Conservation (phyloP, 2,113 vertebrate species). For the Lynx canadensis region DNA sequence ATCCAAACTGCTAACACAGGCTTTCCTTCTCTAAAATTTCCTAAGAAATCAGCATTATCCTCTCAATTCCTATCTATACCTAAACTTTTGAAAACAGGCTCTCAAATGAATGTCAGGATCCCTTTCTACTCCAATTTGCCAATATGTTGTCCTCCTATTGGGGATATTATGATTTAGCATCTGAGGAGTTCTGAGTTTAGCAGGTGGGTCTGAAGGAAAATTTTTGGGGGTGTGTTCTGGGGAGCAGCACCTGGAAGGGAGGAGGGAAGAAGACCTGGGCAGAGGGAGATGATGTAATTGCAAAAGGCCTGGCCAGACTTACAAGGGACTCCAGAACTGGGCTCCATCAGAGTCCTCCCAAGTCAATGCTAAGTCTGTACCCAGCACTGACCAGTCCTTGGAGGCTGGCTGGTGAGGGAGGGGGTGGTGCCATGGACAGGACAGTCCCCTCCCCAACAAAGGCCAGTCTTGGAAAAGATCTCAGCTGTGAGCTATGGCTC, state of each 20-base stretch:
- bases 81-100: neutral
- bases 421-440: rapidly evolving
- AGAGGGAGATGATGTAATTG: neutral
- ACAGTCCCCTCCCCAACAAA: neutral
- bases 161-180: neutral
- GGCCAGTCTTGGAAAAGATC: neutral
- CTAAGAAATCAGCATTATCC: neutral
- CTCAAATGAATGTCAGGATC: neutral
- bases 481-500: rapidly evolving
- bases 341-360: neutral
- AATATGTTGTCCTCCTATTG: neutral
- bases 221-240: neutral
- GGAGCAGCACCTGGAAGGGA: neutral
- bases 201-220: neutral
- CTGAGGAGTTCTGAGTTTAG: neutral
- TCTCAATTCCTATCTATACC: neutral
- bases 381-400: neutral
- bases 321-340: neutral
- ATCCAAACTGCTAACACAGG: neutral
- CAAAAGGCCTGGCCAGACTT: too few relatives aligned
- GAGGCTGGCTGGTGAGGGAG: neutral
- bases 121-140: neutral
- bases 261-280: too few relatives aligned
- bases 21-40: neutral
- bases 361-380: neutral